phyloP scores from a whole-genome alignment of 2,113 vertebrate genomes.

The Ceyx cyanopectus region DNA sequence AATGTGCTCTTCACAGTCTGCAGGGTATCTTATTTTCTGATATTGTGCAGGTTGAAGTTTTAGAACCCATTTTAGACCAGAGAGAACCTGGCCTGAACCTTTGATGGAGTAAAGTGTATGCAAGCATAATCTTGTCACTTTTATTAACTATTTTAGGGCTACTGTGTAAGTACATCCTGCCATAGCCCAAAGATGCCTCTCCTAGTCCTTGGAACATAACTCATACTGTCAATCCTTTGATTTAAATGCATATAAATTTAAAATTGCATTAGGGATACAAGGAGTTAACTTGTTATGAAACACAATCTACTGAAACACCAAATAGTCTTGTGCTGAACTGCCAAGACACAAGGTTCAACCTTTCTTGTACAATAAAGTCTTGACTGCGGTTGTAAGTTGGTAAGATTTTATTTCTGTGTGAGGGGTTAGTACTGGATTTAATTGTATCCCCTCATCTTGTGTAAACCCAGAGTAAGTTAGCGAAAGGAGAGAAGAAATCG shows the following conservation, averaged over 20 bases:
- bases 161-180: background rate
- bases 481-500: background rate
- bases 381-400: background rate
- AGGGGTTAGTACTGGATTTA: background rate
- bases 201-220: background rate
- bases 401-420: background rate
- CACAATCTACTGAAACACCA: background rate
- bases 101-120: background rate
- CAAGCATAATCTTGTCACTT: slow-evolving; percentile 4
- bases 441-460: background rate
- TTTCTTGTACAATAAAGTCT: background rate
- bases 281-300: slow-evolving; percentile 19
- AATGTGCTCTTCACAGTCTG: fast-evolving
- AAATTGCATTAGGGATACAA: background rate
- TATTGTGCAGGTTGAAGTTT: background rate
- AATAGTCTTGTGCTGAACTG: background rate
- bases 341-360: background rate
- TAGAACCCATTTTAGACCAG: background rate
- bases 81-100: background rate
- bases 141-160: slow-evolving; percentile 41
- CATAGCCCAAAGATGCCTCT: slow-evolving; percentile 11
- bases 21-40: background rate
- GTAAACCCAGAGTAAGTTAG: background rate
- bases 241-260: slow-evolving; percentile 34
- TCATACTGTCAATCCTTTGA: background rate